A percentile compares a stretch with the other conserved stretches of the same genome.
phyloP scores from a whole-genome alignment of 2,888 invertebrate genomes.

The Julus scandinavius region DNA sequence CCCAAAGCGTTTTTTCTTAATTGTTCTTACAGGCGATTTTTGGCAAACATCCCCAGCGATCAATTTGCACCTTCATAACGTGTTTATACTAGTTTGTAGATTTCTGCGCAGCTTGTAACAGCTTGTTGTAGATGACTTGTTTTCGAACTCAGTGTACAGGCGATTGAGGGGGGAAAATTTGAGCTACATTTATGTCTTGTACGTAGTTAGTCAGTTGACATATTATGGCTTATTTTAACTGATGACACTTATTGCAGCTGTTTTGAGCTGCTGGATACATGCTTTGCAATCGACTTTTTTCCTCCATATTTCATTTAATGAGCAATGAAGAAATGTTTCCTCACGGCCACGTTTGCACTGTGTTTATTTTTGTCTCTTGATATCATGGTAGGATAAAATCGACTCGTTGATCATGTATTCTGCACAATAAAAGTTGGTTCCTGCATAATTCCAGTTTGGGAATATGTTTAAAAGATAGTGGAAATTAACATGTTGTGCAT shows the following conservation, averaged over 20 bases:
- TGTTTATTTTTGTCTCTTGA: neutral
- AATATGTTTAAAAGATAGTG: neutral
- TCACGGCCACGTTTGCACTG: neutral
- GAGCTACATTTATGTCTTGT: conserved; percentile 1
- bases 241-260: conserved; percentile 1
- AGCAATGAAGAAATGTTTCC: conserved; percentile 1
- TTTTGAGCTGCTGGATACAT: conserved; percentile 1
- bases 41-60: neutral
- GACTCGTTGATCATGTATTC: neutral
- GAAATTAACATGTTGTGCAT: no score
- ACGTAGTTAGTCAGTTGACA: conserved; percentile 1
- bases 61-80: conserved; percentile 1
- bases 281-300: neutral
- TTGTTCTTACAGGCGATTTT: neutral
- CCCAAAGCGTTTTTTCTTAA: neutral
- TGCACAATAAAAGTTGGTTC: neutral
- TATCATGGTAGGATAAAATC: neutral
- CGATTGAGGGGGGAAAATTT: neutral
- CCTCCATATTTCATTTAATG: neutral
- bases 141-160: conserved; percentile 1
- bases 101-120: neutral
- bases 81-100: conserved; percentile 1
- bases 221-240: conserved; percentile 1
- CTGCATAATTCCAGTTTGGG: neutral
- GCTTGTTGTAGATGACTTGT: neutral